Percentiles rank a stretch among this genome's conserved stretches.
Conservation (phyloP, 2,797 vertebrate species). For the Tamandua tetradactyla region DNA sequence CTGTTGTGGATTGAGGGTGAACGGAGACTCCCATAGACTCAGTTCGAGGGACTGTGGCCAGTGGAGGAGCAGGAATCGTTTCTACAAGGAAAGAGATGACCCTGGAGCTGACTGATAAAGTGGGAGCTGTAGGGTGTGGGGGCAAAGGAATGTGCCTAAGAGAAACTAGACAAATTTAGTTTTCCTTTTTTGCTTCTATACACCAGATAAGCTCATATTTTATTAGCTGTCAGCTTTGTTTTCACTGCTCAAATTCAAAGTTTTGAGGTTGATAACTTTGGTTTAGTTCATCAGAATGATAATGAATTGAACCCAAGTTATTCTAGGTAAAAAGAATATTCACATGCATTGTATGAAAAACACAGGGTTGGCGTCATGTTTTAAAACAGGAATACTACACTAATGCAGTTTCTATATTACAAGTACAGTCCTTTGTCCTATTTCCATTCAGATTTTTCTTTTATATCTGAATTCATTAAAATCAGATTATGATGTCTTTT, state of each 20-base stretch:
- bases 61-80: neutral
- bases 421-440: neutral
- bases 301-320: neutral
- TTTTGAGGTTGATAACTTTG: neutral
- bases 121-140: neutral
- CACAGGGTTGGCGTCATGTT: neutral
- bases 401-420: neutral
- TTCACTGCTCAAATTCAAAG: neutral
- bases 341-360: neutral
- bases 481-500: neutral
- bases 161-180: neutral
- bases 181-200: neutral
- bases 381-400: neutral
- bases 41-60: neutral
- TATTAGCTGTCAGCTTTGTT: neutral
- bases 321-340: neutral
- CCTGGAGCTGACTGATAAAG: neutral
- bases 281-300: neutral
- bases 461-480: constrained; percentile 4
- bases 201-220: neutral
- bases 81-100: neutral
- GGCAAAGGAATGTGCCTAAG: neutral
- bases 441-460: neutral
- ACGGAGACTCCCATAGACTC: neutral
- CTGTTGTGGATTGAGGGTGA: neutral